These are phyloP conservation scores for Clinocottus analis DNA, from an alignment of 2,113 vertebrate species.

Conservation along the genomic window DNA sequence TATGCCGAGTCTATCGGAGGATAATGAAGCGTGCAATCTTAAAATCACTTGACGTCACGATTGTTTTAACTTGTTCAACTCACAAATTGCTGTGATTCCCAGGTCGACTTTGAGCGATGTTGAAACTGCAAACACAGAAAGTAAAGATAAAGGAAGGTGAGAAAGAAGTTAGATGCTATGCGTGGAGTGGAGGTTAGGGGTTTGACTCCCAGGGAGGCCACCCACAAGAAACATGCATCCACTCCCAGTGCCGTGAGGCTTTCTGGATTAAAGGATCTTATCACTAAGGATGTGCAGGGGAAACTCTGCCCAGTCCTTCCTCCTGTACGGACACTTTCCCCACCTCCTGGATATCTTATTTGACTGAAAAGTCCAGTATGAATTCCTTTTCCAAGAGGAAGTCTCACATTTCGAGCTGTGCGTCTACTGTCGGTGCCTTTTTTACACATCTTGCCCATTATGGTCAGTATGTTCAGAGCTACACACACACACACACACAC, in stretches of 20 bases:
- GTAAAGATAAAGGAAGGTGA: neutral
- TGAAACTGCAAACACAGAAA: neutral
- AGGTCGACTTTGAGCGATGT: neutral
- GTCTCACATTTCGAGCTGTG: constrained; percentile 15
- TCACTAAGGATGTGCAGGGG: constrained; percentile 75
- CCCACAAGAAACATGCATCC: constrained; percentile 42
- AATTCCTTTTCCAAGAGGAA: constrained; percentile 42
- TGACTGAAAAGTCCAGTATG: constrained; percentile 25
- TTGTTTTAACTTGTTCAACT: neutral
- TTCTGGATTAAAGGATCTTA: constrained; percentile 70
- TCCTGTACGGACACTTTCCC: constrained; percentile 61
- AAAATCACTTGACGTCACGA: neutral
- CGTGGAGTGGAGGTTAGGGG: neutral
- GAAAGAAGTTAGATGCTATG: neutral
- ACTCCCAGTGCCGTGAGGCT: constrained; percentile 36
- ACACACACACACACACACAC: no score
- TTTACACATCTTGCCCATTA: neutral
- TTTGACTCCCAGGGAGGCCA: constrained; percentile 34
- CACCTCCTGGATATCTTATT: constrained; percentile 67
- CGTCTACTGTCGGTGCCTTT: neutral
- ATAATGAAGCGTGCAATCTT: neutral
- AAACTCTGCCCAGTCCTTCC: constrained; percentile 77
- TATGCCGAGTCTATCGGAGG: constrained; percentile 6
- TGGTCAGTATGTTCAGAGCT: neutral
- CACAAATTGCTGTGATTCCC: neutral